phyloP scores from a whole-genome alignment of 92 coral and sea anemone genomes.

The Actinernus sp. region DNA sequence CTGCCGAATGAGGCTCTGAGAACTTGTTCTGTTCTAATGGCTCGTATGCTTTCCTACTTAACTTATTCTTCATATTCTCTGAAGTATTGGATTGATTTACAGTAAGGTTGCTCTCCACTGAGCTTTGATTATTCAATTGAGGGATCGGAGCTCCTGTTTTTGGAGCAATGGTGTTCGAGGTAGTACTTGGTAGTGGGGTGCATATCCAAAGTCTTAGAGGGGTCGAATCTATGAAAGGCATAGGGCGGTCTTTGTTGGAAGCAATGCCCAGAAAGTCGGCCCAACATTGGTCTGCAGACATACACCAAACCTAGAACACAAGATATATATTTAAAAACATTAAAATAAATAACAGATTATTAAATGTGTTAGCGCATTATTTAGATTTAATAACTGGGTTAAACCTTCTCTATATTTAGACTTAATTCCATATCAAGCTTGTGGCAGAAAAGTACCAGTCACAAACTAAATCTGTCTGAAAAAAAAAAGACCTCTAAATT shows the following conservation, averaged over 20 bases:
- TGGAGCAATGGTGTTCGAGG: slow-evolving; percentile 3
- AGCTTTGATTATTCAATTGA: no score
- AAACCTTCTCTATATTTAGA: background rate
- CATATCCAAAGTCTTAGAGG: slow-evolving; percentile 92
- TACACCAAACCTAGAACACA: slow-evolving; percentile 80
- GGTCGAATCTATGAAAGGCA: slow-evolving; percentile 91
- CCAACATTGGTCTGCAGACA: slow-evolving; percentile 90
- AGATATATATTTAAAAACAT: background rate
- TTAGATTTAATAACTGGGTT: no score
- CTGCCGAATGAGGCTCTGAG: slow-evolving; percentile 22
- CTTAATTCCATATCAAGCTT: background rate
- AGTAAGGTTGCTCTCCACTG: no score
- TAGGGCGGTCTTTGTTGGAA: slow-evolving; percentile 76
- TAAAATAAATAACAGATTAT: no score
- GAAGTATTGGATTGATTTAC: no score
- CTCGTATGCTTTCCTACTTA: background rate
- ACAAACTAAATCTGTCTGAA: no score
- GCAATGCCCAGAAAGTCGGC: slow-evolving; percentile 89
- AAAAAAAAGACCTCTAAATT: no score
- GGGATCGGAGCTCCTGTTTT: background rate
- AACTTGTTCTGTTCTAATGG: background rate
- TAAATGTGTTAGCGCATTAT: no score
- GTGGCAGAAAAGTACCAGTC: no score
- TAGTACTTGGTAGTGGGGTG: slow-evolving; percentile 68
- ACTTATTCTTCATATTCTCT: no score